Conservation (phyloP, 2,888 invertebrate species). For the Crossocerus cetratus region DNA sequence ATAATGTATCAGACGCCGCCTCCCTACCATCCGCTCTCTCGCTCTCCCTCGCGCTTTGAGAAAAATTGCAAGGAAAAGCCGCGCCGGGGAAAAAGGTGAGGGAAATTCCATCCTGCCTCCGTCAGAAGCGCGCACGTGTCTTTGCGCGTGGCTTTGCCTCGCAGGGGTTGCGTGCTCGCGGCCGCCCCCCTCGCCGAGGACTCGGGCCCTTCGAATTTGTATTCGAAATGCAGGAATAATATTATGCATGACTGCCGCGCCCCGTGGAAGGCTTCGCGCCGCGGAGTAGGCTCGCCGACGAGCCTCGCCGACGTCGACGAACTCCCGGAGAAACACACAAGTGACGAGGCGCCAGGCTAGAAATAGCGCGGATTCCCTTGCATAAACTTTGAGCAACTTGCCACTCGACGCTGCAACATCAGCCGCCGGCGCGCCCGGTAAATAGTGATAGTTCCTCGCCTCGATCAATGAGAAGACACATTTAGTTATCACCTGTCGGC, state of each 20-base stretch:
- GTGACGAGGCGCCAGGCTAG: no score
- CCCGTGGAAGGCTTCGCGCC: constrained; percentile 12
- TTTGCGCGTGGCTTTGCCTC: constrained; percentile 1
- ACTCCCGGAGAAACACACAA: neutral
- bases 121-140: neutral
- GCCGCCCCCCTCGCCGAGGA: no score
- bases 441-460: no score
- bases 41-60: neutral
- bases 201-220: neutral
- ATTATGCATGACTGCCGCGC: constrained; percentile 25
- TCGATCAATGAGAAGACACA: no score
- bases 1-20: neutral
- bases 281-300: neutral
- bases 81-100: neutral
- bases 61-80: neutral
- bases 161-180: neutral
- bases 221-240: constrained; percentile 30
- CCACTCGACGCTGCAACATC: no score
- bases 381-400: no score
- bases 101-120: no score
- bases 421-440: no score
- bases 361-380: no score
- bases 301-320: constrained; percentile 4
- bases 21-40: neutral
- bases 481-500: no score